Evolutionary conservation across 2,113 vertebrate species (phyloP).

Genomic region (Otis tarda): DNA sequence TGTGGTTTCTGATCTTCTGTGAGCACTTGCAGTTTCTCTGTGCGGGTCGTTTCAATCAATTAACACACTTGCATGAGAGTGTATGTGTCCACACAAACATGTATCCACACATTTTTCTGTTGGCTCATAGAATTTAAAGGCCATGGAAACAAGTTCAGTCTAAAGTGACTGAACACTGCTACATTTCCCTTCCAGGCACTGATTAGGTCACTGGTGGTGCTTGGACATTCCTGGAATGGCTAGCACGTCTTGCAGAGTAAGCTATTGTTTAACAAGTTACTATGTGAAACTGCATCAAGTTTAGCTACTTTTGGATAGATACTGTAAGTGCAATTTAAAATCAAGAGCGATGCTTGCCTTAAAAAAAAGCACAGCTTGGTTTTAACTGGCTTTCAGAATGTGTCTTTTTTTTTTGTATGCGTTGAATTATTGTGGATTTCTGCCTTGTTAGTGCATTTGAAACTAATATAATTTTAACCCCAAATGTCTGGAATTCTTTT

Average conservation of each 20-base stretch:
- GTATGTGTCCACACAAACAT: not conserved
- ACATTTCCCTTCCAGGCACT: not conserved
- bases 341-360: not conserved
- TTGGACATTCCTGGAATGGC: not conserved
- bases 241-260: not conserved
- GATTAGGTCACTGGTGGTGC: not conserved
- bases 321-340: not conserved
- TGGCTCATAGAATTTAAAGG: not conserved
- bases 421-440: not conserved
- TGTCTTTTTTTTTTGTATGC: not conserved
- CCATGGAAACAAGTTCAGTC: not conserved
- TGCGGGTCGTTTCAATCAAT: not conserved
- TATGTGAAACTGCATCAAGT: not conserved
- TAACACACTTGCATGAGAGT: not conserved
- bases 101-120: not conserved
- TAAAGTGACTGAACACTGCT: not conserved
- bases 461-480: not conserved
- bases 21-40: not conserved
- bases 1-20: not conserved
- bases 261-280: not conserved
- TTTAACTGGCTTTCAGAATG: not conserved
- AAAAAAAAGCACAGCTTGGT: not conserved
- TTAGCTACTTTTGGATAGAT: not conserved
- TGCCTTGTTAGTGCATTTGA: not conserved
- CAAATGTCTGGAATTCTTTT: not conserved